Conservation (phyloP, 2,888 invertebrate genomes). For the Liopterus haemorrhoidalis region DNA sequence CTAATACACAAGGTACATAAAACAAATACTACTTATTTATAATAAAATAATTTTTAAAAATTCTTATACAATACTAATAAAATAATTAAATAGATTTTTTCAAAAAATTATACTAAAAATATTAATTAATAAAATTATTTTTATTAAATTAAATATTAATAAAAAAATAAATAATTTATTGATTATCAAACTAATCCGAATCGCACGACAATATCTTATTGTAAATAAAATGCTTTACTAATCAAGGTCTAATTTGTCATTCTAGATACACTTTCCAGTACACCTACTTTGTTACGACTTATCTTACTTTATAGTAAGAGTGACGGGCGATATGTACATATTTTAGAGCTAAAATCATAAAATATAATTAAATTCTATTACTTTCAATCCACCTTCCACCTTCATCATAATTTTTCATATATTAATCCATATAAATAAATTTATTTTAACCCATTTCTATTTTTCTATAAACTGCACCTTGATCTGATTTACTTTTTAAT, state of each 20-base stretch:
- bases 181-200: too few species aligned
- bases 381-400: slow-evolving; percentile 64
- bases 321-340: slow-evolving; percentile 77
- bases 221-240: slow-evolving; percentile 59
- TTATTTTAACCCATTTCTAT: slow-evolving; percentile 65
- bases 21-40: slow-evolving; percentile 52
- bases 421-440: slow-evolving; percentile 42
- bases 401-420: slow-evolving; percentile 45
- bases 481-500: slow-evolving; percentile 57
- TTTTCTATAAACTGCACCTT: slow-evolving; percentile 64
- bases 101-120: too few species aligned
- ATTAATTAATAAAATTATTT: too few species aligned
- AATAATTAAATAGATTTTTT: too few species aligned
- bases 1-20: slow-evolving; percentile 69
- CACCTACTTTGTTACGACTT: slow-evolving; percentile 78
- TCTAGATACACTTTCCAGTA: slow-evolving; percentile 70
- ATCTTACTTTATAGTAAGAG: slow-evolving; percentile 62
- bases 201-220: slow-evolving; percentile 57
- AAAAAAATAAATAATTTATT: slow-evolving; percentile 29
- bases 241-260: slow-evolving; percentile 58
- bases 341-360: slow-evolving; percentile 59
- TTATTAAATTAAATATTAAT: slow-evolving; percentile 42
- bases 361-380: slow-evolving; percentile 53
- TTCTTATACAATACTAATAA: slow-evolving; percentile 53
- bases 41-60: slow-evolving; percentile 48